Base-by-base conservation (phyloP, 2,888 invertebrate genomes). In the Drosophila kambysellisi region DNA sequence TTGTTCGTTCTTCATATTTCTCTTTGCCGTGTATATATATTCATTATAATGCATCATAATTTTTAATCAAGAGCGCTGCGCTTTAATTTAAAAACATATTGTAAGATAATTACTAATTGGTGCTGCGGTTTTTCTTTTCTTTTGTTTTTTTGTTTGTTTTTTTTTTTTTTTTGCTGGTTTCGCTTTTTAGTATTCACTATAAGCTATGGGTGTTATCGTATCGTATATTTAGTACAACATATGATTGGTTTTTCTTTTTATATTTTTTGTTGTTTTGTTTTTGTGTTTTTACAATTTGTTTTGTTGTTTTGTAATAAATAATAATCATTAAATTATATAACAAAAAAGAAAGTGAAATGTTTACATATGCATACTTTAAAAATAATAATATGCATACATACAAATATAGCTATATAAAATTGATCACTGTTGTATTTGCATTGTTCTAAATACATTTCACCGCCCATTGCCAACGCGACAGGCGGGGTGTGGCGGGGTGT, bases 41-140 rank as follows among this genome's bases (percentile, higher is more conserved):
- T 65, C 85, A 85, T 82, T 76, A 78, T 79, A 78, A 87, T 88
- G 88, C 88, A 88, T 88, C 88, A 88, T 88, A 88, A 88, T 81
- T 80, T 72, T 41, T 67, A 64, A 67, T 75, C 51, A 66, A 46
- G 72, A 85, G 50, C 46, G 82, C 83, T 82, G 83, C 80, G 75
- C 85, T 80, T 80, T 67, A 74, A 66, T 33, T 68, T 54, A 43
- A 74, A 51, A 48, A 66, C 51, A 72, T 75, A 74, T 54, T 63
- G 6, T 62, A 69, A 76, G 41, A 70, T 69, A 70, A 37, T 69
- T 61, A 65, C 25, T 57, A 65, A 68, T 72, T 68, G 68, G 20
- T 69, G 60, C 57, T 66, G 70, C 67, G 65, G 41, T 65, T 72
- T 56, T 65, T 51, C 39, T 59, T 65, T 20, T 53, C 56, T 46